Percentiles rank a stretch among this genome's conserved stretches.
These are phyloP conservation scores for Papilio elwesi DNA, from an alignment of 2,888 invertebrate species.

Conservation along the genomic window DNA sequence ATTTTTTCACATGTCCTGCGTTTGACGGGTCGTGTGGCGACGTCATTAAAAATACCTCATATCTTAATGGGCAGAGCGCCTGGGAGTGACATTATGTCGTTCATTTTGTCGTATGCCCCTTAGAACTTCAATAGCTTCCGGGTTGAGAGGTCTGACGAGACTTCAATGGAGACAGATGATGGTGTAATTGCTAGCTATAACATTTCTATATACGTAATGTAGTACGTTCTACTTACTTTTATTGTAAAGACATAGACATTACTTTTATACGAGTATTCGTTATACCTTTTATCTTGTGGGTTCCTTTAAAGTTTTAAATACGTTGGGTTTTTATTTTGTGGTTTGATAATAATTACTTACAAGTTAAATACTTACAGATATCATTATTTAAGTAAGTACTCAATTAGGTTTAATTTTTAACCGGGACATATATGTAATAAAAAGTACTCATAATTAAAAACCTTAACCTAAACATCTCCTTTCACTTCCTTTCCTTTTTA, in stretches of 20 bases:
- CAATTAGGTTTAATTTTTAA: too few species aligned
- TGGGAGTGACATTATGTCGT: conserved; percentile 38
- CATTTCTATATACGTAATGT: conserved; percentile 13
- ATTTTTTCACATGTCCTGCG: conserved; percentile 5
- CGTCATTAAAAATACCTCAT: conserved; percentile 34
- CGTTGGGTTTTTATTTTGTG: background rate
- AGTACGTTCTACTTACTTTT: conserved; percentile 5
- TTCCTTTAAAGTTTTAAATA: background rate
- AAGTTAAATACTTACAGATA: too few species aligned
- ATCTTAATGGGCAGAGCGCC: conserved; percentile 36
- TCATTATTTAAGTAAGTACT: too few species aligned
- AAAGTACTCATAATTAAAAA: too few species aligned
- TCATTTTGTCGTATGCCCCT: conserved; percentile 37
- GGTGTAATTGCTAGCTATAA: conserved; percentile 26
- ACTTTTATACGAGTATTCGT: background rate
- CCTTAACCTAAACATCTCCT: too few species aligned
- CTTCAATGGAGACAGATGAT: conserved; percentile 26
- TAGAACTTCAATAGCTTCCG: conserved; percentile 36
- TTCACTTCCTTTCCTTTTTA: too few species aligned
- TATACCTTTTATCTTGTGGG: background rate
- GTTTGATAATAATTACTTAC: background rate
- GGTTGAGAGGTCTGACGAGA: conserved; percentile 28
- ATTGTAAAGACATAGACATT: background rate
- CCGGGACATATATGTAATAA: too few species aligned
- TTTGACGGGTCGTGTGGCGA: conserved; percentile 10